Evolutionary conservation across 2,113 vertebrate genomes (phyloP), one percentile per base, ranked within the genome.

Genomic region (Polyodon spathula): DNA sequence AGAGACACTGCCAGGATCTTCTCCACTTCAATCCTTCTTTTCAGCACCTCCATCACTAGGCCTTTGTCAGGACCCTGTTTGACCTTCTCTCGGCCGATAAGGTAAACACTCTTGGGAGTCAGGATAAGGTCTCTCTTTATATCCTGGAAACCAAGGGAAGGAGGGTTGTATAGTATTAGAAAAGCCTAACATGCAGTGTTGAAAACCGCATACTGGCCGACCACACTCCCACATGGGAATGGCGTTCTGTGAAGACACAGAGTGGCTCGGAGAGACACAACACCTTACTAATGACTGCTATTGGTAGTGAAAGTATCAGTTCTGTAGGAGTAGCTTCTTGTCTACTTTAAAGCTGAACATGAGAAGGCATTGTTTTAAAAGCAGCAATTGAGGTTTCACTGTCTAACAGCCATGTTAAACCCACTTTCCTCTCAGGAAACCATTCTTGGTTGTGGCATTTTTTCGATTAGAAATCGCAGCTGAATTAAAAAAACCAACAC

Each of bases 41-140:
- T 99, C 58, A 99, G 59, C 56, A 97, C 92, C 66, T 98, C 96
- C 3, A 85, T 97, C 73, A 99, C 92, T 17, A 88, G 87, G 37
- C 96, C 96, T 58, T 93, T 97, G 66, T 97, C 93, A 0, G 94
- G 89, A 3, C 96, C 96, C 61, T 98, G 92, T 67, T 95, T 97
- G 62, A 97, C 76, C 70, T 98, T 98, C 48, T 98, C 95, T 56
- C 93, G 83, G 48, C 96, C 96, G 1, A 99, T 94, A 71, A 99
- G 82, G 76, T 97, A 97, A 63, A 98, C 71, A 60, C 89, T 89
- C 74, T 91, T 97, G 0, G 96, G 93, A 3, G 93, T 97, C 60
- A 99, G 85, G 68, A 99, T 86, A 61, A 99, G 81, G 73, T 99
- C 96, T 67, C 95, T 78, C 82, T 98, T 99, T 50, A 96, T 89